A percentile compares a stretch with the other conserved stretches of the same genome.
Evolutionary conservation across 2,888 invertebrate genomes (phyloP).

Genomic region (Lydus trimaculatus): DNA sequence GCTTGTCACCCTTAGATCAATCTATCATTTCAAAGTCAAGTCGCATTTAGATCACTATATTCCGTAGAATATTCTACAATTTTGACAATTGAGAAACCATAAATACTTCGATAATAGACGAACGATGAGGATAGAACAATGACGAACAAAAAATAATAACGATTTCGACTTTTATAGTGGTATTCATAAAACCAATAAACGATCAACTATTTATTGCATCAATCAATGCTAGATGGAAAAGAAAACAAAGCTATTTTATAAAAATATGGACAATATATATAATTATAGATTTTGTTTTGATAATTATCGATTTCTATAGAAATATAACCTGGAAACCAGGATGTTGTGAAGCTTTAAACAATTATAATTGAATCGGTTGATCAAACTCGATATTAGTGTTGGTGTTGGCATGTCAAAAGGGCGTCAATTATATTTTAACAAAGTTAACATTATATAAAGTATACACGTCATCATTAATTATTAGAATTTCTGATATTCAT

Average conservation of each 20-base stretch:
- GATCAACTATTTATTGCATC: background rate
- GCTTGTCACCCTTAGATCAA: background rate
- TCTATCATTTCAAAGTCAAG: too few relatives aligned
- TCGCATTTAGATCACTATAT: too few relatives aligned
- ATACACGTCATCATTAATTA: background rate
- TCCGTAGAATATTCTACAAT: too few relatives aligned
- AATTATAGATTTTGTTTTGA: background rate
- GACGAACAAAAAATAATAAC: too few relatives aligned
- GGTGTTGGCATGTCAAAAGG: slow-evolving; percentile 10
- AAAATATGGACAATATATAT: background rate
- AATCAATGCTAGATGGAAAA: background rate
- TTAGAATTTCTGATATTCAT: background rate
- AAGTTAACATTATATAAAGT: background rate
- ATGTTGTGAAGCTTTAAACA: background rate
- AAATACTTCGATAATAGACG: too few relatives aligned
- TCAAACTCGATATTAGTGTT: slow-evolving; percentile 2
- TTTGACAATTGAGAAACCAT: too few relatives aligned
- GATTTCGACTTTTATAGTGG: background rate
- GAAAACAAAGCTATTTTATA: background rate
- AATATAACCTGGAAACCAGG: background rate
- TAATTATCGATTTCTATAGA: background rate
- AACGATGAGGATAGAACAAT: too few relatives aligned
- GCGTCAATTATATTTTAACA: slow-evolving; percentile 6
- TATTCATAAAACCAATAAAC: background rate
- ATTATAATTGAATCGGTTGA: slow-evolving; percentile 7